phyloP scores from a whole-genome alignment of 2,797 vertebrate genomes.

The Synaphobranchus kaupii region DNA sequence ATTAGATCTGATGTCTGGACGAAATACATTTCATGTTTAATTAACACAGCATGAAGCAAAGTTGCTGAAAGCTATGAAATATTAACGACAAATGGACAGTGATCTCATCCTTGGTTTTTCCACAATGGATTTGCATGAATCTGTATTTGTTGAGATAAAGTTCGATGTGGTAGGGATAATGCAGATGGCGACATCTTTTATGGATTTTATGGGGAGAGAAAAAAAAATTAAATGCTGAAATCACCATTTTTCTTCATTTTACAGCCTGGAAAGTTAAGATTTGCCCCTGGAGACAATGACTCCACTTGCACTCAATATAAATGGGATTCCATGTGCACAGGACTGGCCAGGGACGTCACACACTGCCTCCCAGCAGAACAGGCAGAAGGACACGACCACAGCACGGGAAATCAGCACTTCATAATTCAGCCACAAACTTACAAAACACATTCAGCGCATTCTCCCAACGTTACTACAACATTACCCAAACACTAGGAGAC shows the following conservation, averaged over 20 bases:
- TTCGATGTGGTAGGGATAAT: conserved; percentile 37
- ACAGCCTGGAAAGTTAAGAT: conserved; percentile 32
- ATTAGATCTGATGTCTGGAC: background rate
- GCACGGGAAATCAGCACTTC: conserved; percentile 33
- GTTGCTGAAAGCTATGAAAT: conserved; percentile 14
- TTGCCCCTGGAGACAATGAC: conserved; percentile 40
- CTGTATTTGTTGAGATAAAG: conserved; percentile 39
- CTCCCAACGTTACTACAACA: background rate
- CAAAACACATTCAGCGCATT: conserved; percentile 17
- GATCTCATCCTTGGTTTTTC: conserved; percentile 42
- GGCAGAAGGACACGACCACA: background rate
- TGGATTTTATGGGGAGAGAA: conserved; percentile 27
- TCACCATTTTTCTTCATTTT: conserved; percentile 26
- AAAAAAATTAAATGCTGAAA: conserved; percentile 29
- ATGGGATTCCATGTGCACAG: conserved; percentile 10
- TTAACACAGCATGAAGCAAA: background rate
- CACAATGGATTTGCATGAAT: conserved; percentile 40
- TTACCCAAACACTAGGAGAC: conserved; percentile 14
- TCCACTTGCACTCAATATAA: conserved; percentile 28
- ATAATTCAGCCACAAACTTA: conserved; percentile 33
- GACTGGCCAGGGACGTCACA: conserved; percentile 4
- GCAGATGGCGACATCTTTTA: conserved; percentile 36
- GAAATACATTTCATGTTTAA: background rate
- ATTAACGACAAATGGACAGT: conserved; percentile 24
- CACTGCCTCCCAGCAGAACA: background rate